These are phyloP conservation scores for Busseola fusca DNA, from an alignment of 2,888 invertebrate species.

Conservation along the genomic window DNA sequence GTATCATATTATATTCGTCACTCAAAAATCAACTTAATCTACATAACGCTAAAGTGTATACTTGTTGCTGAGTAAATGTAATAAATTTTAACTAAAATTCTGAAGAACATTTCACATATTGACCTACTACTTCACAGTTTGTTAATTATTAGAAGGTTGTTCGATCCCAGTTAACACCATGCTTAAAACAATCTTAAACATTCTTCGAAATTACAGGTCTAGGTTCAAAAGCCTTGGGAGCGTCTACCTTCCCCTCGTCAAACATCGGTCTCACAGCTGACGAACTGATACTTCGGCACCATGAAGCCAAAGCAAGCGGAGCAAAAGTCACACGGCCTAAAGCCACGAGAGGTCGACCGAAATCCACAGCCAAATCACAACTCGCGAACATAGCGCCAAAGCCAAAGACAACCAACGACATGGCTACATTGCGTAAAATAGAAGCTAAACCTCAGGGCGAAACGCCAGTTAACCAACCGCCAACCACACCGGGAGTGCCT, in stretches of 20 bases:
- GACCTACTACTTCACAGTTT: neutral
- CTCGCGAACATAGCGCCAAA: conserved; percentile 14
- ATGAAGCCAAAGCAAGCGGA: conserved; percentile 48
- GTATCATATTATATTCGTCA: neutral
- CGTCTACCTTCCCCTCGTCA: conserved; percentile 54
- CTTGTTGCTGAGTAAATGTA: neutral
- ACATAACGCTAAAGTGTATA: neutral
- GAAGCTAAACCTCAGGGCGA: conserved; percentile 48
- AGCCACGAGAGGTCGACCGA: conserved; percentile 21
- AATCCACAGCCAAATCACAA: conserved; percentile 16
- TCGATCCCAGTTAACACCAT: neutral
- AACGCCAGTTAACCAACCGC: conserved; percentile 48
- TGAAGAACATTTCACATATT: neutral
- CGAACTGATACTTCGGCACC: conserved; percentile 70
- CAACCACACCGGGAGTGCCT: conserved; percentile 62
- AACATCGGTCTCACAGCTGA: conserved; percentile 67
- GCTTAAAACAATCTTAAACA: conserved; percentile 5
- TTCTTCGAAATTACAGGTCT: conserved; percentile 67
- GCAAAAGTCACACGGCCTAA: conserved; percentile 2
- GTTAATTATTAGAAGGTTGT: neutral
- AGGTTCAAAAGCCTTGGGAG: conserved; percentile 71
- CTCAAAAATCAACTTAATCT: neutral
- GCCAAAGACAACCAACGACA: conserved; percentile 24
- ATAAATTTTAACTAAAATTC: neutral
- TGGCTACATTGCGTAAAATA: conserved; percentile 56